Evolutionary conservation across 2,113 vertebrate genomes (phyloP).

Genomic region (Lates calcarifer): DNA sequence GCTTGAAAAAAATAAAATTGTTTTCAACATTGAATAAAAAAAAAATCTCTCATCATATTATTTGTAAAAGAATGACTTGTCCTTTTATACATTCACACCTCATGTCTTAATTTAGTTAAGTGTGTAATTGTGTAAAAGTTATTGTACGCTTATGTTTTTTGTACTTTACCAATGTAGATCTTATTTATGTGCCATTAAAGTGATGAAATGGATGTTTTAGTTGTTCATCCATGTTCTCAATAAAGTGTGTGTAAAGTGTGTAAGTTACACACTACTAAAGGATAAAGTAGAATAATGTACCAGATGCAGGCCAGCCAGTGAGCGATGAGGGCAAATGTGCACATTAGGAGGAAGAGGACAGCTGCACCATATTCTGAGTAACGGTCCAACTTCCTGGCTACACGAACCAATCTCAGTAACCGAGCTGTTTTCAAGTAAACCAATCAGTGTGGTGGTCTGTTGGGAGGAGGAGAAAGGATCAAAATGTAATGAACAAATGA

Average conservation of each 20-base stretch:
- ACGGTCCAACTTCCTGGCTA: slow-evolving; percentile 91
- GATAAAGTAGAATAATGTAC: slow-evolving; percentile 84
- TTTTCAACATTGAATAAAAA: background rate
- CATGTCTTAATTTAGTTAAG: background rate
- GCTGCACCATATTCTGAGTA: slow-evolving; percentile 92
- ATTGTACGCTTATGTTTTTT: too few species aligned
- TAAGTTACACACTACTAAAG: background rate
- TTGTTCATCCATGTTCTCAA: too few species aligned
- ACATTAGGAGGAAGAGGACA: slow-evolving; percentile 92
- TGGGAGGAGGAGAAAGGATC: background rate
- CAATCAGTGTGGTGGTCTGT: slow-evolving; percentile 87
- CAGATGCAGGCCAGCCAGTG: slow-evolving; percentile 99
- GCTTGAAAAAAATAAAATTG: background rate
- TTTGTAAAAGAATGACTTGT: background rate
- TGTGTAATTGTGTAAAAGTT: too few species aligned
- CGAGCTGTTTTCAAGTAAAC: slow-evolving; percentile 93
- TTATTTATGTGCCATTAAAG: too few species aligned
- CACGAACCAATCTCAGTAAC: slow-evolving; percentile 90
- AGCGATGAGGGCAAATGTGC: slow-evolving; percentile 91
- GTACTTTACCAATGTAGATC: too few species aligned
- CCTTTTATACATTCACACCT: background rate
- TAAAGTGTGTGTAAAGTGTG: background rate
- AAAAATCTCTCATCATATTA: background rate
- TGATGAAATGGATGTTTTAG: too few species aligned
- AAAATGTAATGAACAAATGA: background rate